Percentiles rank a stretch among this genome's conserved stretches.
phyloP scores from a whole-genome alignment of 2,797 vertebrate species.

The Apogon hyalosoma region DNA sequence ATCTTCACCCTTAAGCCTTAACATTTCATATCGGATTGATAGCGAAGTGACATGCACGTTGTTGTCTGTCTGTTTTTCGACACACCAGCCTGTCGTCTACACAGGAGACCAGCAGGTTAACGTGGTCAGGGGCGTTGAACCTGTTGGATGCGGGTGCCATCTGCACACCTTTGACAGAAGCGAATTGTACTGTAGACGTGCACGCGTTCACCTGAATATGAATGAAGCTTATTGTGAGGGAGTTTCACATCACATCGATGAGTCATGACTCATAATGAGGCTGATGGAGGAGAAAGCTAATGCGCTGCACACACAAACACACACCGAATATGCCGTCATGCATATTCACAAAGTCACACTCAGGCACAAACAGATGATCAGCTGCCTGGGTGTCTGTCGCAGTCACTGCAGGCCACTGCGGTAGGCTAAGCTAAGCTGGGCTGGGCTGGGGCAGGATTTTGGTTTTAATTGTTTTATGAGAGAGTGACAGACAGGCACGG shows the following conservation, averaged over 20 bases:
- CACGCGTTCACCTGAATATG: constrained; percentile 56
- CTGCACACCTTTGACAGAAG: constrained; percentile 35
- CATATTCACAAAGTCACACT: constrained; percentile 47
- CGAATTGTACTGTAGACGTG: constrained; percentile 30
- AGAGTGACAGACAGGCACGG: constrained; percentile 58
- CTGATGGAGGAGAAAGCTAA: constrained; percentile 59
- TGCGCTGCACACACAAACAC: constrained; percentile 17
- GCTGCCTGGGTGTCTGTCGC: constrained; percentile 39
- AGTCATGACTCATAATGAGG: constrained; percentile 71
- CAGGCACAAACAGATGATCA: constrained; percentile 14
- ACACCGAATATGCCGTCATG: constrained; percentile 20
- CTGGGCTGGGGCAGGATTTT: constrained; percentile 59
- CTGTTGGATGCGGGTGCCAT: constrained; percentile 46
- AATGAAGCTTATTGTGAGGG: constrained; percentile 55
- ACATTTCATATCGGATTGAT: constrained; percentile 58
- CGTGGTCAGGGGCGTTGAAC: constrained; percentile 42
- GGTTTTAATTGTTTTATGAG: constrained; percentile 84
- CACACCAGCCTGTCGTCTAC: constrained; percentile 30
- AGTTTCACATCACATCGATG: constrained; percentile 51
- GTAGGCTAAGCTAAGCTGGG: constrained; percentile 13
- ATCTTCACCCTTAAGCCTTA: constrained; percentile 54
- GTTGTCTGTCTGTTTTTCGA: constrained; percentile 52
- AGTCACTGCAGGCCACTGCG: constrained; percentile 58
- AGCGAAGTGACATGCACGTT: constrained; percentile 22
- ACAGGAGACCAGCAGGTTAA: constrained; percentile 55